Evolutionary conservation across 2,888 invertebrate species (phyloP).

Genomic region (Cetonia aurata): DNA sequence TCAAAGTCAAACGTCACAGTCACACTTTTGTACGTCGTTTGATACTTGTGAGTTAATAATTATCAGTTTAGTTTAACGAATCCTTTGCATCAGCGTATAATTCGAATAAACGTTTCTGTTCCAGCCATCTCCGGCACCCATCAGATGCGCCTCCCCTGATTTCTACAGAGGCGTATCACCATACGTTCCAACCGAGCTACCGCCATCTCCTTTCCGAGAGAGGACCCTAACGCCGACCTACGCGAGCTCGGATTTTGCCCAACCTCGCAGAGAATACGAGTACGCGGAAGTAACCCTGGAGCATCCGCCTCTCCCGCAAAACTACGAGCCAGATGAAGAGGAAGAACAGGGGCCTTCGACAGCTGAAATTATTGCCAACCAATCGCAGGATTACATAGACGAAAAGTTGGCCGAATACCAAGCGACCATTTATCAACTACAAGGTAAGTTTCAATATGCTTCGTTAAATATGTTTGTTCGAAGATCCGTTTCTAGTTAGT

Average conservation of each 20-base stretch:
- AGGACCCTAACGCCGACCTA: slow-evolving; percentile 58
- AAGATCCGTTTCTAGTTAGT: slow-evolving; percentile 1
- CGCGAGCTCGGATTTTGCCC: slow-evolving; percentile 63
- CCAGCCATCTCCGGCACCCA: slow-evolving; percentile 70
- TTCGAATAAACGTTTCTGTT: too few relatives aligned
- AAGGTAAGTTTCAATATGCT: slow-evolving; percentile 73
- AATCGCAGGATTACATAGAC: slow-evolving; percentile 94
- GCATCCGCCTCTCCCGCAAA: slow-evolving; percentile 68
- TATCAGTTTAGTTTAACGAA: too few relatives aligned
- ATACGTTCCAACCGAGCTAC: slow-evolving; percentile 54
- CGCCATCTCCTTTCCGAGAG: slow-evolving; percentile 6
- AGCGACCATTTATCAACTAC: slow-evolving; percentile 89
- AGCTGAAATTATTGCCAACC: slow-evolving; percentile 92
- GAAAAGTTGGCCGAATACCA: slow-evolving; percentile 95
- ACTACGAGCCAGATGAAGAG: slow-evolving; percentile 69
- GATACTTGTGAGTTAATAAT: too few relatives aligned
- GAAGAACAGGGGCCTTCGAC: slow-evolving; percentile 87
- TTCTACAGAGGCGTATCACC: slow-evolving; percentile 61
- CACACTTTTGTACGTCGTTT: too few relatives aligned
- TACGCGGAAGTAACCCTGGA: slow-evolving; percentile 84
- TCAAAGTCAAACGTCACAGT: too few relatives aligned
- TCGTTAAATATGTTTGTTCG: neutral
- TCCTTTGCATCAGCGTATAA: too few relatives aligned
- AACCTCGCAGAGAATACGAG: slow-evolving; percentile 73
- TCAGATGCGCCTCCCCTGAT: slow-evolving; percentile 65